Conservation (phyloP, 2,888 invertebrate genomes). For the Poecilobothrus nobilitatus region DNA sequence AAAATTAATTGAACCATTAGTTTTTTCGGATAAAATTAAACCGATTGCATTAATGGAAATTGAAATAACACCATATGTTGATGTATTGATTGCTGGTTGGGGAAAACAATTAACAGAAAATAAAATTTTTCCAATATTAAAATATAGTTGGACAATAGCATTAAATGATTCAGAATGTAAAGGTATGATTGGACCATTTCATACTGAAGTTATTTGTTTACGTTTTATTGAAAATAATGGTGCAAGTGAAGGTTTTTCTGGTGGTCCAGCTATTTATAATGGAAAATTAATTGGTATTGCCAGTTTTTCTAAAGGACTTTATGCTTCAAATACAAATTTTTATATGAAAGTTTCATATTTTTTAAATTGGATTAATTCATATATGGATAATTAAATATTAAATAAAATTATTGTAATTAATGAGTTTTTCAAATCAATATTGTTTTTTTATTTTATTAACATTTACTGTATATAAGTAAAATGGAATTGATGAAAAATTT, state of each 20-base stretch:
- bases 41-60: conserved; percentile 6
- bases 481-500: too few species aligned
- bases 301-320: conserved; percentile 32
- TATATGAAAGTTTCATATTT: too few species aligned
- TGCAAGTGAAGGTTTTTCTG: conserved; percentile 38
- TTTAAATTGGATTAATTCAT: too few species aligned
- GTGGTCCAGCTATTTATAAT: conserved; percentile 36
- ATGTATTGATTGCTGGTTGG: conserved; percentile 18
- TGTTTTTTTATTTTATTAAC: too few species aligned
- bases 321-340: conserved; percentile 22
- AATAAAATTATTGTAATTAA: too few species aligned
- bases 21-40: conserved; percentile 29
- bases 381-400: too few species aligned
- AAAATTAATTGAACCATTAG: conserved; percentile 2
- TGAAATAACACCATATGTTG: conserved; percentile 11
- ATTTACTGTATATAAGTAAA: too few species aligned
- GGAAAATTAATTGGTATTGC: conserved; percentile 34
- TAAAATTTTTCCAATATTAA: conserved; percentile 2
- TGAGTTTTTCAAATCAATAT: too few species aligned
- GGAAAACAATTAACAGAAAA: conserved; percentile 12
- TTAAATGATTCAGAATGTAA: conserved; percentile 25
- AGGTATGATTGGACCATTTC: conserved; percentile 26
- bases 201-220: conserved; percentile 32
- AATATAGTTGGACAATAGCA: conserved; percentile 16
- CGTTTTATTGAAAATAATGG: conserved; percentile 28